phyloP scores from a whole-genome alignment of 2,113 vertebrate genomes.

The Labeo rohita region DNA sequence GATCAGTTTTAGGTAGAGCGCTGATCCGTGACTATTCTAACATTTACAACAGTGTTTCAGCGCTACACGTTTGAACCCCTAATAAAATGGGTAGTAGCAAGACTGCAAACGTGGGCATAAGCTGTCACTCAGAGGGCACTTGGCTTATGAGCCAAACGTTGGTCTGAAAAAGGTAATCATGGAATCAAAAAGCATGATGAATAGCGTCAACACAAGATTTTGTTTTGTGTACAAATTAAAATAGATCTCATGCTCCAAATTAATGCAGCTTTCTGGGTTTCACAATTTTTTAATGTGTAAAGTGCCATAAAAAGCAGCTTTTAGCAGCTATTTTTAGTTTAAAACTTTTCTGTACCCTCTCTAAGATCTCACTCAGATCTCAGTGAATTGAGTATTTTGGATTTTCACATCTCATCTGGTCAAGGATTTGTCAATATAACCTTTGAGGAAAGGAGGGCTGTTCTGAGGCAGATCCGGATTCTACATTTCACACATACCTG shows the following conservation, averaged over 20 bases:
- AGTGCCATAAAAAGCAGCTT: not conserved
- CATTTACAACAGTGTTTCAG: too few species aligned
- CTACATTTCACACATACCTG: conserved; percentile 75
- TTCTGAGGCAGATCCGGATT: not conserved
- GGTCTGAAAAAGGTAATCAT: not conserved
- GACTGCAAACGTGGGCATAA: not conserved
- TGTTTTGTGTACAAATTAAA: not conserved
- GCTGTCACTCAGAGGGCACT: too few species aligned
- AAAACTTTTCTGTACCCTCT: not conserved
- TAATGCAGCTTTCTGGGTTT: not conserved
- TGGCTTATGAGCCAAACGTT: not conserved
- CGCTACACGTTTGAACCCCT: too few species aligned
- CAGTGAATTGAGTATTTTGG: not conserved
- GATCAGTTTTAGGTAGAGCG: too few species aligned
- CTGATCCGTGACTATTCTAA: too few species aligned
- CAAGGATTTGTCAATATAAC: not conserved
- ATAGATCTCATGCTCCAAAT: not conserved
- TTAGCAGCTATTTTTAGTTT: not conserved
- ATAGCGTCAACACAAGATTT: too few species aligned
- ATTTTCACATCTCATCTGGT: not conserved
- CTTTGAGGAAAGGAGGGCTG: not conserved
- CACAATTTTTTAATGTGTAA: not conserved
- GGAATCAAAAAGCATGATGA: not conserved
- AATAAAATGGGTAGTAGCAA: not conserved
- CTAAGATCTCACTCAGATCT: not conserved